Evolutionary conservation across 1,140 invertebrate species (phyloP).

Genomic region (Tetramorium alpestre): DNA sequence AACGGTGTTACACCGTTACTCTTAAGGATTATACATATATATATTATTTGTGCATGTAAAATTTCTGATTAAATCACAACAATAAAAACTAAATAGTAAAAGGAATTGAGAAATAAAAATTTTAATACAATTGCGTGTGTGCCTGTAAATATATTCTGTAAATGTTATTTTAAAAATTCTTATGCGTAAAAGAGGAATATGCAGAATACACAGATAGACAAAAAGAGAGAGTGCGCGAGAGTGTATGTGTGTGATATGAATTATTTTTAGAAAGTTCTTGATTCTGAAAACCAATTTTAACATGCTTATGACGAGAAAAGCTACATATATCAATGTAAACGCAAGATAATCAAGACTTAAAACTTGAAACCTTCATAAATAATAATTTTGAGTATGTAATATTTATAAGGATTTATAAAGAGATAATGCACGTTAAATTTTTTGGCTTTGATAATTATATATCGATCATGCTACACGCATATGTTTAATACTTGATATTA

Average conservation of each 20-base stretch:
- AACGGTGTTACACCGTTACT: not conserved
- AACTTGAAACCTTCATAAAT: too few species aligned
- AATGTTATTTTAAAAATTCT: too few species aligned
- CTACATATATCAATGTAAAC: not conserved
- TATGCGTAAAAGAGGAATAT: not conserved
- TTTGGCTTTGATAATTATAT: not conserved
- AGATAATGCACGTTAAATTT: too few species aligned
- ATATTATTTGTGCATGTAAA: not conserved
- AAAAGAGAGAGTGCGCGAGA: not conserved
- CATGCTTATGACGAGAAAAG: not conserved
- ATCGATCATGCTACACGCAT: not conserved
- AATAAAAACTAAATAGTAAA: not conserved
- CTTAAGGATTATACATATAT: not conserved
- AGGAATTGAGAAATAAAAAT: not conserved
- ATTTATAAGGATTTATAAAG: too few species aligned
- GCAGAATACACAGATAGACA: not conserved
- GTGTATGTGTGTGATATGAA: too few species aligned
- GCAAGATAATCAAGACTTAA: not conserved
- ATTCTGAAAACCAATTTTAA: not conserved
- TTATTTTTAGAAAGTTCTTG: not conserved
- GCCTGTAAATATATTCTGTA: not conserved
- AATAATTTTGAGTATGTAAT: too few species aligned
- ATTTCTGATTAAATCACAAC: not conserved
- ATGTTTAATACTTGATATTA: not conserved
- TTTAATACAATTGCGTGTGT: not conserved